Percentiles rank a stretch among this genome's conserved stretches.
phyloP scores from a whole-genome alignment of 2,113 vertebrate genomes.

The Corythornis cristatus region DNA sequence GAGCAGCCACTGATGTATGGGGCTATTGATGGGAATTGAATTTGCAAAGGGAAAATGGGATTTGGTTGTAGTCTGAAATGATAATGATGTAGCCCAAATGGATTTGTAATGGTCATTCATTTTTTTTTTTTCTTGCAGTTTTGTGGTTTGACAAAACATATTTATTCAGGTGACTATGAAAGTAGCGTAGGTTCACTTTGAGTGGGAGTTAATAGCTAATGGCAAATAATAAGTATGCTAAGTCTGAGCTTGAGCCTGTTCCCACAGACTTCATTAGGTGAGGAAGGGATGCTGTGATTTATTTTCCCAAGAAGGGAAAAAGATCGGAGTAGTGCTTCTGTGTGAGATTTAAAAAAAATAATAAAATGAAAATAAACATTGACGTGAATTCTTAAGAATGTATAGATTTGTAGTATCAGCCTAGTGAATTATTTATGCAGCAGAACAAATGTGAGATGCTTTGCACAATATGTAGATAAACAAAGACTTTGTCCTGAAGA shows the following conservation, averaged over 20 bases:
- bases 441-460: background rate
- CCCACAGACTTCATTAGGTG: background rate
- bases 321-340: background rate
- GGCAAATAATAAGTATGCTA: constrained; percentile 30
- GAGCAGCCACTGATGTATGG: constrained; percentile 79
- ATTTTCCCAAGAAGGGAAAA: background rate
- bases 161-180: constrained; percentile 70
- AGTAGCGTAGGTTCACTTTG: constrained; percentile 32
- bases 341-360: background rate
- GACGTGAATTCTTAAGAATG: background rate
- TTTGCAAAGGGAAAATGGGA: constrained; percentile 87
- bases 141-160: constrained; percentile 73
- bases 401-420: background rate
- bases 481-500: background rate
- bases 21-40: constrained; percentile 82
- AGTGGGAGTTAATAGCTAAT: constrained; percentile 50
- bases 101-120: constrained; percentile 86
- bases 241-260: constrained; percentile 22
- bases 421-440: background rate
- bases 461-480: background rate
- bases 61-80: constrained; percentile 83
- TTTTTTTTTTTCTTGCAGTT: constrained; percentile 63
- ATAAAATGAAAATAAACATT: background rate
- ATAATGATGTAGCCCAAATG: constrained; percentile 83
- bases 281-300: background rate